These are phyloP conservation scores for Melanophora roralis DNA, from an alignment of 2,888 invertebrate species.

Conservation along the genomic window DNA sequence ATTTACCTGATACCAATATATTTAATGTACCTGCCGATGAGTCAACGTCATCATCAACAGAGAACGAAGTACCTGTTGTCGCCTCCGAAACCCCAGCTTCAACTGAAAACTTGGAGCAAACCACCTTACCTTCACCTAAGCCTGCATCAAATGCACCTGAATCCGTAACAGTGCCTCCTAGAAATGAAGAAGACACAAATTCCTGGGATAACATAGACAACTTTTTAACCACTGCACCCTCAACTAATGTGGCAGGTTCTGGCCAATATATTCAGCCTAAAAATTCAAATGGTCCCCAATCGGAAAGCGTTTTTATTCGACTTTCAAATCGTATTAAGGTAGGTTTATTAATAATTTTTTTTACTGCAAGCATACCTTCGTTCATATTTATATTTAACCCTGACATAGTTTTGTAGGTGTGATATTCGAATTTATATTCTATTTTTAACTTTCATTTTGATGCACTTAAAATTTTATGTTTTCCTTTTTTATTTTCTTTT, in stretches of 20 bases:
- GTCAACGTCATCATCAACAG: conserved; percentile 21
- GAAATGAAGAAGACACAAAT: conserved; percentile 64
- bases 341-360: conserved; percentile 65
- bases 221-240: conserved; percentile 68
- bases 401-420: conserved; percentile 35
- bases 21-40: conserved; percentile 67
- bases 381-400: conserved; percentile 20
- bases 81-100: conserved; percentile 3
- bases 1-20: conserved; percentile 68
- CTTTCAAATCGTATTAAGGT: conserved; percentile 97
- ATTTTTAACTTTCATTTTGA: conserved; percentile 13
- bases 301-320: conserved; percentile 97
- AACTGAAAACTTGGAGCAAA: conserved; percentile 31
- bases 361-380: not conserved
- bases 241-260: conserved; percentile 65
- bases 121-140: conserved; percentile 28
- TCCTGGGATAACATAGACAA: conserved; percentile 75
- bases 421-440: not conserved
- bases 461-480: conserved; percentile 26
- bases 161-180: conserved; percentile 38
- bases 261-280: conserved; percentile 32
- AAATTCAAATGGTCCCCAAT: conserved; percentile 79
- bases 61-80: conserved; percentile 50
- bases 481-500: conserved; percentile 4
- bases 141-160: conserved; percentile 19